Conservation (phyloP, 2,113 vertebrate species). For the Microcebus griseorufus region DNA sequence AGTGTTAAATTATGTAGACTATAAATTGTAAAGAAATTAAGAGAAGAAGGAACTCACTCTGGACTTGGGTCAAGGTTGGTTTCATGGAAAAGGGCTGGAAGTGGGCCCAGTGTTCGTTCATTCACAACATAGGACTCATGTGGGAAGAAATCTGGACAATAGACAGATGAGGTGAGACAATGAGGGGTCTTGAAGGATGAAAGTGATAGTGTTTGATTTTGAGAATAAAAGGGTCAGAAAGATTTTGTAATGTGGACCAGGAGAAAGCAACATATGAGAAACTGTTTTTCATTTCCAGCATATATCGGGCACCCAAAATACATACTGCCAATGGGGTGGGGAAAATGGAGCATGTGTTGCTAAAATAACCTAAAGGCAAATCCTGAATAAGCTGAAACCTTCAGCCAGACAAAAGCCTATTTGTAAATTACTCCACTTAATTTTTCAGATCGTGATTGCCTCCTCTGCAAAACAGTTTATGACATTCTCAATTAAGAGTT, state of each 20-base stretch:
- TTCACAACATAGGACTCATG: neutral
- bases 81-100: neutral
- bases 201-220: neutral
- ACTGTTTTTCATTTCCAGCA: constrained; percentile 24
- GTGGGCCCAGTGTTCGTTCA: neutral
- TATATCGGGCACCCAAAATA: constrained; percentile 1
- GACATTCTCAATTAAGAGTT: constrained; percentile 73
- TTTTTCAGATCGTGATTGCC: constrained; percentile 71
- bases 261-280: constrained; percentile 21
- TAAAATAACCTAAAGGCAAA: constrained; percentile 55
- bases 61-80: neutral
- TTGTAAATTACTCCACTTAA: constrained; percentile 77
- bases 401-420: constrained; percentile 64
- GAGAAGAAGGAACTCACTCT: neutral
- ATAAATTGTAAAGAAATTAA: neutral
- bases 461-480: constrained; percentile 55
- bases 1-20: neutral
- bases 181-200: neutral
- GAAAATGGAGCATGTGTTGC: constrained; percentile 10
- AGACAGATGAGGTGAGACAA: neutral
- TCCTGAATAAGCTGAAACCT: constrained; percentile 58
- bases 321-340: neutral
- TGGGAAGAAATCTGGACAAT: neutral
- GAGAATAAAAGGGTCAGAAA: constrained; percentile 19
- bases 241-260: neutral